phyloP scores from a whole-genome alignment of 2,113 vertebrate genomes.

The Theristicus caerulescens region DNA sequence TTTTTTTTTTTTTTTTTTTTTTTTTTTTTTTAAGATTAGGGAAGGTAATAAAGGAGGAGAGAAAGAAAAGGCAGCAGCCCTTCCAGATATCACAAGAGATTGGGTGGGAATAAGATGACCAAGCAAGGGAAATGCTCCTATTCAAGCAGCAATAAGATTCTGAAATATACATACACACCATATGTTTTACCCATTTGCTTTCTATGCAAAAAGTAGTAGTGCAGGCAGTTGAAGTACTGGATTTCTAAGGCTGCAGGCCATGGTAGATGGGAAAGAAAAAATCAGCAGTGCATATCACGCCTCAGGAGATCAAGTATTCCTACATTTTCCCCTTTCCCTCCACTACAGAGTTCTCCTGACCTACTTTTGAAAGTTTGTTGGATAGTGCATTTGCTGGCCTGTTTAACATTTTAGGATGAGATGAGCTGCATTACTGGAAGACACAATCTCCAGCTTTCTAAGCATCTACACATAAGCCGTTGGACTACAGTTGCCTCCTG shows the following conservation, averaged over 20 bases:
- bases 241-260: background rate
- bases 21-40: background rate
- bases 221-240: background rate
- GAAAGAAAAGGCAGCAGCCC: background rate
- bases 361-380: background rate
- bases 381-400: background rate
- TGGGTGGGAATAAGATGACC: background rate
- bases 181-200: background rate
- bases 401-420: slow-evolving; percentile 13
- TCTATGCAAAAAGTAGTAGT: background rate
- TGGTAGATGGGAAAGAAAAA: background rate
- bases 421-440: background rate
- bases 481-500: background rate
- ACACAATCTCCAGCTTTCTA: background rate
- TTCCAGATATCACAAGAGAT: background rate
- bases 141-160: background rate
- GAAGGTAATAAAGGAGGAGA: background rate
- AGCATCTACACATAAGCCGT: background rate
- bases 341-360: background rate
- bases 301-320: background rate
- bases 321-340: background rate
- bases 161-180: background rate
- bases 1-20: too few relatives aligned
- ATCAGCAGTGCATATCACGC: background rate
- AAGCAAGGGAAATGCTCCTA: background rate